These are phyloP conservation scores for Xiphophorus couchianus DNA, from an alignment of 2,113 vertebrate genomes.

Conservation along the genomic window DNA sequence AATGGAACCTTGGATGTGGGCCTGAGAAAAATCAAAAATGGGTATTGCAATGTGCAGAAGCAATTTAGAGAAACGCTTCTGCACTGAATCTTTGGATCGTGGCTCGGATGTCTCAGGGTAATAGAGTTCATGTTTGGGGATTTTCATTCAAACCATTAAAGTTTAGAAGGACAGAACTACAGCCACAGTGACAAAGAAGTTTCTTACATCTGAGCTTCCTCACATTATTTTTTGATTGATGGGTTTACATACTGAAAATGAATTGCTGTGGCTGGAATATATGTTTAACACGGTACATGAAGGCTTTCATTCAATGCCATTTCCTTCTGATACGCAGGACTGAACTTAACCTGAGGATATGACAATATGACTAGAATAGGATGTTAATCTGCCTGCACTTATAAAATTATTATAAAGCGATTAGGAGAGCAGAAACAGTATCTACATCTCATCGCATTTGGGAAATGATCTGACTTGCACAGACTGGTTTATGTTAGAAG, in stretches of 20 bases:
- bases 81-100: slow-evolving; percentile 57
- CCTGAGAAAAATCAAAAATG: slow-evolving; percentile 57
- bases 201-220: slow-evolving; percentile 8
- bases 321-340: slow-evolving; percentile 58
- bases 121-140: slow-evolving; percentile 61
- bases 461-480: slow-evolving; percentile 77
- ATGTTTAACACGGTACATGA: slow-evolving; percentile 44
- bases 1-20: slow-evolving; percentile 69
- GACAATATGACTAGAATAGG: slow-evolving; percentile 70
- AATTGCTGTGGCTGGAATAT: slow-evolving; percentile 29
- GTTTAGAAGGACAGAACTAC: slow-evolving; percentile 15
- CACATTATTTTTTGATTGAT: slow-evolving; percentile 39
- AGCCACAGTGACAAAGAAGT: slow-evolving; percentile 29
- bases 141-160: slow-evolving; percentile 36
- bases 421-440: slow-evolving; percentile 64
- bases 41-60: slow-evolving; percentile 37
- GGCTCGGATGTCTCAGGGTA: slow-evolving; percentile 47
- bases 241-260: slow-evolving; percentile 40
- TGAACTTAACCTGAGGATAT: slow-evolving; percentile 65
- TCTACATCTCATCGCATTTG: slow-evolving; percentile 76
- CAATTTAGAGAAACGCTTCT: slow-evolving; percentile 68
- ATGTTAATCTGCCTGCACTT: slow-evolving; percentile 68
- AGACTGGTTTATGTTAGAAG: slow-evolving; percentile 46
- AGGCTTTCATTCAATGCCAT: slow-evolving; percentile 43
- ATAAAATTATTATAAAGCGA: slow-evolving; percentile 76